phyloP scores from a whole-genome alignment of 2,797 vertebrate genomes.

The Potorous gilbertii region DNA sequence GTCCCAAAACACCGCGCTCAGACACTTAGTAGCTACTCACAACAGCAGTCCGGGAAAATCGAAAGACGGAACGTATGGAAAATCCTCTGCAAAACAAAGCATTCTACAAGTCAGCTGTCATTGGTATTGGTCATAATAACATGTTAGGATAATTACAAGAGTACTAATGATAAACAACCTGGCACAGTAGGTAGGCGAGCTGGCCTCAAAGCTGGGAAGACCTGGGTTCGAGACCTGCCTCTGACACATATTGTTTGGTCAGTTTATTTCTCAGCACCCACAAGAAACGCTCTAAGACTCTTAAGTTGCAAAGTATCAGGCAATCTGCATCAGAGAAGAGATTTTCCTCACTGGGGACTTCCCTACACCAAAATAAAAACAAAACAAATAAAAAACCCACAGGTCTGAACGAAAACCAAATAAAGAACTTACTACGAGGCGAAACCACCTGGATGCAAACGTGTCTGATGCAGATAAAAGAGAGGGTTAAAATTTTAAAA shows the following conservation, averaged over 20 bases:
- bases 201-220: no score
- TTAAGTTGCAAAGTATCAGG: background rate
- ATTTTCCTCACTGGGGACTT: background rate
- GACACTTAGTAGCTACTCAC: background rate
- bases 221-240: no score
- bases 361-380: background rate
- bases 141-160: no score
- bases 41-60: background rate
- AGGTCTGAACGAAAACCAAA: background rate
- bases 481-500: background rate
- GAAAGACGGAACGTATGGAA: rapidly evolving
- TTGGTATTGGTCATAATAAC: background rate
- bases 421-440: background rate
- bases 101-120: background rate
- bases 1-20: background rate
- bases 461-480: background rate
- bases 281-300: background rate
- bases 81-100: background rate
- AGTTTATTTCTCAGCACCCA: background rate
- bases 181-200: no score
- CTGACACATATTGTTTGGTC: no score
- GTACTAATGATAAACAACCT: no score
- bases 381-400: background rate
- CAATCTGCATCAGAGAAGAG: background rate
- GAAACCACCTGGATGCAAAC: background rate